Evolutionary conservation across 2,113 vertebrate genomes (phyloP), one percentile per base, ranked within the genome.

Genomic region (Globicephala melas): DNA sequence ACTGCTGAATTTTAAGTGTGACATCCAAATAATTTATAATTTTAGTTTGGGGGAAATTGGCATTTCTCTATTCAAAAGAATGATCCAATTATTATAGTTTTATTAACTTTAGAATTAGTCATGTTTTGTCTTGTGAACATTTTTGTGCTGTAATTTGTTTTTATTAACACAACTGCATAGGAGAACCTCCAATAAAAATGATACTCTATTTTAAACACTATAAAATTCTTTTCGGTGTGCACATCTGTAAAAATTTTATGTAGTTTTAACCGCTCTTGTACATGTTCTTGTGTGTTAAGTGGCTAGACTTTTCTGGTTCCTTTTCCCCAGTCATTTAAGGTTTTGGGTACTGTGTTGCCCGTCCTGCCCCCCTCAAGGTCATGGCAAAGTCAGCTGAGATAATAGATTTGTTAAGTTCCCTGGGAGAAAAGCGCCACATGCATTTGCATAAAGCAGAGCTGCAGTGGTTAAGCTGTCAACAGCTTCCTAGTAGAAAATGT

Each of bases 31-130:
- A 67, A 70, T 83, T 86, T 79, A 47, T 89, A 76, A 55, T 91
- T 88, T 89, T 90, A 70, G 53, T 68, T 79, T 97, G 41, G 23
- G 55, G 73, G 17, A 77, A 94, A 65, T 71, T 91, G 58, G 33
- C 63, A 82, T 93, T 96, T 93, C 62, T 89, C n/a, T 96, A 8
- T 85, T 95, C 38, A 83, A 74, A 96, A 93, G 89, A 87, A 82
- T 90, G 44, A 67, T 93, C n/a, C 62, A 89, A 20, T 58, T 88
- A 23, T 38, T 73, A 88, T 47, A 82, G 21, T 74, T 84, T 90
- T 91, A 89, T 41, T 95, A 65, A 86, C 58, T 68, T 76, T 28
- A 21, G 31, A 91, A 55, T 71, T 80, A 84, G 68, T 80, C 23
- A 71, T 85, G 53, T n/a, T 89, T 82, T 91, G 58, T 76, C 73